A percentile compares a stretch with the other conserved stretches of the same genome.
Conservation (phyloP, 2,113 vertebrate species). For the Neodontobutis hainanensis region DNA sequence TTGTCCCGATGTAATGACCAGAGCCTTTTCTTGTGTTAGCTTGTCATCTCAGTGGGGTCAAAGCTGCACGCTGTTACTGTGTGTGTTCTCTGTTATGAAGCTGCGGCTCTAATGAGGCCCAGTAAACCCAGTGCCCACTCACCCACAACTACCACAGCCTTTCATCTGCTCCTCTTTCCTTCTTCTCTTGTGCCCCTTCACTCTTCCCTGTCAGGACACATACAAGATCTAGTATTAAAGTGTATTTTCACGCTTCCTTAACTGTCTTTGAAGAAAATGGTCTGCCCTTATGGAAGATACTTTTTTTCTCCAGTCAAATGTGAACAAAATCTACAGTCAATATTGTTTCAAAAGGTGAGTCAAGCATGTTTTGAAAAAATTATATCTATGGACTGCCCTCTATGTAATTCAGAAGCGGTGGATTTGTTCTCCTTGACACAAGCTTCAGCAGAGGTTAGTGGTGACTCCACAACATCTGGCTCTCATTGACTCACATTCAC, state of each 20-base stretch:
- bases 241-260: no score
- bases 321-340: no score
- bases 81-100: conserved; percentile 55
- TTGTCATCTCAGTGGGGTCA: conserved; percentile 31
- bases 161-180: conserved; percentile 31
- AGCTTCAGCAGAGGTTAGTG: no score
- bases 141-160: conserved; percentile 36
- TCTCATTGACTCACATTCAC: no score
- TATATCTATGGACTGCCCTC: no score
- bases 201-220: neutral
- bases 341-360: neutral
- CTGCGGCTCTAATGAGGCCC: conserved; percentile 64
- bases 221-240: no score
- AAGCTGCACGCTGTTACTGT: conserved; percentile 44
- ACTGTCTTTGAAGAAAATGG: neutral
- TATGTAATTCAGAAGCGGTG: no score
- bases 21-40: conserved; percentile 23
- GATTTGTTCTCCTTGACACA: no score
- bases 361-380: no score
- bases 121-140: conserved; percentile 50
- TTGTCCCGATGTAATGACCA: conserved; percentile 36
- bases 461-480: no score
- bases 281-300: neutral
- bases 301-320: conserved; percentile 5
- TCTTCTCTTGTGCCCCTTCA: neutral